A percentile compares a stretch with the other conserved stretches of the same genome.
Conservation (phyloP, 2,888 invertebrate species). For the Caenorhabditis sp. region DNA sequence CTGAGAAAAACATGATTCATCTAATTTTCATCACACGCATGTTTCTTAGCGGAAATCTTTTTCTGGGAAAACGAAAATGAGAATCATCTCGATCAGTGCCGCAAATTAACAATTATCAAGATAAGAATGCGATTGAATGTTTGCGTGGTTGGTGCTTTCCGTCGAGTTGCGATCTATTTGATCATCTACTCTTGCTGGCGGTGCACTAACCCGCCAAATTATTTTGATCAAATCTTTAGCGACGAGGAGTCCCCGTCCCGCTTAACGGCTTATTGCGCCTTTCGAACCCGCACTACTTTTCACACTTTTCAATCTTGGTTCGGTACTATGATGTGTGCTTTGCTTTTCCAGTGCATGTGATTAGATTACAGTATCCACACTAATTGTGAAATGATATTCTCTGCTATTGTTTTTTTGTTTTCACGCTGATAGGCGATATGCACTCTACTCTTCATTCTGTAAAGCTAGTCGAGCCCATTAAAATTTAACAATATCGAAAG, state of each 20-base stretch:
- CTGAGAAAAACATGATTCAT: not conserved
- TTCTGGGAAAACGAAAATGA: conserved; percentile 8
- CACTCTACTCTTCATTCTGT: too few species aligned
- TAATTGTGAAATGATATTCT: too few species aligned
- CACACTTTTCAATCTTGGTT: conserved; percentile 20
- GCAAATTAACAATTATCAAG: conserved; percentile 50
- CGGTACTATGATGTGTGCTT: not conserved
- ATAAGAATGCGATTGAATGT: conserved; percentile 51
- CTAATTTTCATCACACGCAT: too few species aligned
- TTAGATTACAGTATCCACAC: too few species aligned
- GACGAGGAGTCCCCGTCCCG: conserved; percentile 12
- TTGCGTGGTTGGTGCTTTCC: conserved; percentile 45
- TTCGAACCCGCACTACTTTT: conserved; percentile 28
- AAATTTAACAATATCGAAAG: too few species aligned
- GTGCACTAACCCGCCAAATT: conserved; percentile 56
- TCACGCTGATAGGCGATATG: too few species aligned
- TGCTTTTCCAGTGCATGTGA: too few species aligned
- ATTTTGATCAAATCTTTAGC: conserved; percentile 48
- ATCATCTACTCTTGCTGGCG: conserved; percentile 51
- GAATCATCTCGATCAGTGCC: conserved; percentile 29
- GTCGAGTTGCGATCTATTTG: conserved; percentile 52
- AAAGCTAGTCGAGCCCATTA: too few species aligned
- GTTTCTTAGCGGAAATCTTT: conserved; percentile 1
- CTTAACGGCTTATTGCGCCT: conserved; percentile 41
- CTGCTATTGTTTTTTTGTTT: too few species aligned